These are phyloP conservation scores for Peromyscus californicus DNA, from an alignment of 2,113 vertebrate species.

Conservation along the genomic window DNA sequence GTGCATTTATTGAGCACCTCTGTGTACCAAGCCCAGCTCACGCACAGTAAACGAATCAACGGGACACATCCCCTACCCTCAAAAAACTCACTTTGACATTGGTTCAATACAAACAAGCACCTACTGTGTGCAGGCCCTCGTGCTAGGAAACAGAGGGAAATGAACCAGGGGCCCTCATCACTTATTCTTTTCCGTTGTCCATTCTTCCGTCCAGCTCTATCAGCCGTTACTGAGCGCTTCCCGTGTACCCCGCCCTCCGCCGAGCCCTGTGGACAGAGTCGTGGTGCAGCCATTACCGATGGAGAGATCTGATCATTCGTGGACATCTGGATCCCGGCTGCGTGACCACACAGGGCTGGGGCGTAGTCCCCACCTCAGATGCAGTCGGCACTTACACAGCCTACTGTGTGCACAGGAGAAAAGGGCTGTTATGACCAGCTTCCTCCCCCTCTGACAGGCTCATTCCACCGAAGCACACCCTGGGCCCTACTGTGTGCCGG, in stretches of 20 bases:
- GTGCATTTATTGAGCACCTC: neutral
- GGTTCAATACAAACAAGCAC: neutral
- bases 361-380: neutral
- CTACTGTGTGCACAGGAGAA: neutral
- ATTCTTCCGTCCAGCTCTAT: neutral
- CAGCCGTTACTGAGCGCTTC: neutral
- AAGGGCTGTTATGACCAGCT: neutral
- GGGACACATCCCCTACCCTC: neutral
- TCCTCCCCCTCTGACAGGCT: neutral
- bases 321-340: neutral
- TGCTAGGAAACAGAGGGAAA: neutral
- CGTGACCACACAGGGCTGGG: accelerated
- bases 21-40: neutral
- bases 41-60: neutral
- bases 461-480: neutral
- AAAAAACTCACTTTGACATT: neutral
- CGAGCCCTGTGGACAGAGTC: neutral
- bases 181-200: neutral
- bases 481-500: neutral
- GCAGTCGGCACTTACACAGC: neutral
- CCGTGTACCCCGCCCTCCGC: neutral
- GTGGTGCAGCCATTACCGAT: accelerated
- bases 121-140: neutral
- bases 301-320: neutral
- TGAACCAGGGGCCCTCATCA: neutral